These are phyloP conservation scores for Hippocampus zosterae DNA, from an alignment of 2,113 vertebrate genomes.

Conservation along the genomic window DNA sequence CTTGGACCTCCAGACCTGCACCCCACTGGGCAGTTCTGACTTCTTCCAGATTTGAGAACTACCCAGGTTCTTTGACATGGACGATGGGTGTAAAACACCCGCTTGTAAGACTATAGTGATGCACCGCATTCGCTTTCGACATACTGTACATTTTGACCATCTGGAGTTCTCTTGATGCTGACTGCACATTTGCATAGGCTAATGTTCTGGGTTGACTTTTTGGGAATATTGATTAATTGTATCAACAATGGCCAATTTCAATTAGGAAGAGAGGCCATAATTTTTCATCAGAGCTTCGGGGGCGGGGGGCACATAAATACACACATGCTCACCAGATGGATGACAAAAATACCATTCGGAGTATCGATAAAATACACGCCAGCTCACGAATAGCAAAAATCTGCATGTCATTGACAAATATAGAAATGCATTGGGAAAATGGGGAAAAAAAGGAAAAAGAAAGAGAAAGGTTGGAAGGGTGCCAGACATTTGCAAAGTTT, in stretches of 20 bases:
- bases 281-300: too few species aligned
- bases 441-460: too few species aligned
- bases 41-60: conserved; percentile 19
- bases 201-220: not conserved
- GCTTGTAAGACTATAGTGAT: not conserved
- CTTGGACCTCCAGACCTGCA: conserved; percentile 27
- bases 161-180: not conserved
- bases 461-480: too few species aligned
- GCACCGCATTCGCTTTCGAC: not conserved
- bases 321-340: too few species aligned
- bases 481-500: too few species aligned
- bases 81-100: conserved; percentile 14
- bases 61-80: conserved; percentile 13
- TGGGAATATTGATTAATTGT: not conserved
- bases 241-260: not conserved
- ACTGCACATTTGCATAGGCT: not conserved
- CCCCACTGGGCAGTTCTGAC: conserved; percentile 12
- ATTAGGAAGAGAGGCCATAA: too few species aligned
- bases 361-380: too few species aligned
- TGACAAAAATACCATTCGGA: too few species aligned
- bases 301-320: too few species aligned
- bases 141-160: conserved; percentile 14
- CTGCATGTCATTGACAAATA: too few species aligned
- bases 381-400: too few species aligned
- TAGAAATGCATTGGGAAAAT: too few species aligned